Base-by-base conservation (phyloP, 2,797 vertebrate genomes). In the Vespertilio murinus region DNA sequence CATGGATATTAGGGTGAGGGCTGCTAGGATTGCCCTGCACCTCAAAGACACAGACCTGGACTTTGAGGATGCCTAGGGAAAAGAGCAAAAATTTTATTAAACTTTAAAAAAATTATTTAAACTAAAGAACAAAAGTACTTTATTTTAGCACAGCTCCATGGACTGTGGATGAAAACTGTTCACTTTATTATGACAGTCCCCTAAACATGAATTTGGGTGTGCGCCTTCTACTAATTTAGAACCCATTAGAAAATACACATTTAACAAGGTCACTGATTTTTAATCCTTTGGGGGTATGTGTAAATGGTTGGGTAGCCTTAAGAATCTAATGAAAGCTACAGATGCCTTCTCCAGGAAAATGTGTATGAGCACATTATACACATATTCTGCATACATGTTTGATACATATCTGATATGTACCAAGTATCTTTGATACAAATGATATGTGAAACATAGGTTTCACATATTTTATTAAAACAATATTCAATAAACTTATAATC, bases 311-410 rank as follows among this genome's bases (percentile, higher is more conserved):
- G 42, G 30, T 73, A 45, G 45, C 88, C 35, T 56, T 75, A 95
- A 93, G 82, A 88, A 93, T 75, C 25, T 87, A 59, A 80, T 82
- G n/a, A 79, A 79, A 86, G 8, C 18, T 82, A 45, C 12, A 17
- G 35, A 52, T 82, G 30, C 22, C 17, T 90, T 91, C 38, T 95
- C 40, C 33, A 85, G n/a, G 90, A 90, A 80, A 92, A 49, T 65
- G 13, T 13, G 38, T 35, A n/a, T 59, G 54, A 82, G 88, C 22
- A 89, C 14, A 52, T 74, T 65, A 69, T 1, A 84, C 4, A 45
- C 8, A 23, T 67, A 91, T 88, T 79, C 38, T 70, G 7, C 18
- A 42, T 75, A 69, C 4, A 0, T 92, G 90, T 77, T 91, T 30
- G 28, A 13, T 61, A 61, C 6, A 61, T 61, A 61, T 59, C 12